Evolutionary conservation across 2,113 vertebrate genomes (phyloP).

Genomic region (Etheostoma cragini): DNA sequence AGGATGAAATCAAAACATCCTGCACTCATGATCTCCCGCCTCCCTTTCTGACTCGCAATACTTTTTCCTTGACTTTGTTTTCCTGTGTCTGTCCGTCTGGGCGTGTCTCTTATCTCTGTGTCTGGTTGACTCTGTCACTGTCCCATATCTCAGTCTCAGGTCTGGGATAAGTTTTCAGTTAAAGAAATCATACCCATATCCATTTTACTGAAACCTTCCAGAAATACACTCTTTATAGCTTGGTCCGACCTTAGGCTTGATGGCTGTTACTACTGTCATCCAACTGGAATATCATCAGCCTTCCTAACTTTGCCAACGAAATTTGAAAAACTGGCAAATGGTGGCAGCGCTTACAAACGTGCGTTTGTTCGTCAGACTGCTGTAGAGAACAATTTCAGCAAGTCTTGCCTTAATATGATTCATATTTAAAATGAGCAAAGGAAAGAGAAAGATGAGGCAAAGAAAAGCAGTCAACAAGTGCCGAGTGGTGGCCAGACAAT

Average conservation of each 20-base stretch:
- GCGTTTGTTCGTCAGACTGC: background rate
- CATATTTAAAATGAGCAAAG: background rate
- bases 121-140: background rate
- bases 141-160: background rate
- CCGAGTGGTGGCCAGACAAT: background rate
- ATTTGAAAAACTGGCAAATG: background rate
- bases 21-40: conserved; percentile 36
- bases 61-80: conserved; percentile 21
- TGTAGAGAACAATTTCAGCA: background rate
- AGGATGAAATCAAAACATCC: conserved; percentile 70
- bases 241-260: background rate
- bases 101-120: background rate
- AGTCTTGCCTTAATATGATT: background rate
- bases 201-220: conserved; percentile 22
- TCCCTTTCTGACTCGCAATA: background rate
- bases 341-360: background rate
- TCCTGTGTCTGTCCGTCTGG: conserved; percentile 8
- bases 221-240: conserved; percentile 18
- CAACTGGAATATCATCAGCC: background rate
- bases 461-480: background rate
- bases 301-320: background rate
- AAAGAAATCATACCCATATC: conserved; percentile 8
- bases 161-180: background rate
- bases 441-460: background rate
- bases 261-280: background rate